These are phyloP conservation scores for Oxygymnocypris stewartii DNA, from an alignment of 2,113 vertebrate species.

Conservation along the genomic window DNA sequence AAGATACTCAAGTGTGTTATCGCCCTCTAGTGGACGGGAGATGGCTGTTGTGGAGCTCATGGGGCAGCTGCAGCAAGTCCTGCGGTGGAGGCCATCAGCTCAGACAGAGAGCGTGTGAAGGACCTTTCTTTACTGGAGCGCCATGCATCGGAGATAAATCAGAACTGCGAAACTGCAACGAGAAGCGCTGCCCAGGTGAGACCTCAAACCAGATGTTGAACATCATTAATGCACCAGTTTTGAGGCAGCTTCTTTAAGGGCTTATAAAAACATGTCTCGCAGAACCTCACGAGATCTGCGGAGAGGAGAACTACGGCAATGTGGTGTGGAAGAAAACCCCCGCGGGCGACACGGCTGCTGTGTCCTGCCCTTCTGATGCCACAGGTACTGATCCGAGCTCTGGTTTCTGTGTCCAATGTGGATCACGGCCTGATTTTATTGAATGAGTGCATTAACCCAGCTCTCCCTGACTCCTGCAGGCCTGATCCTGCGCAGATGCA, in stretches of 20 bases:
- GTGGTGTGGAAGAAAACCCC: constrained; percentile 92
- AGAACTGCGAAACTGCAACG: constrained; percentile 85
- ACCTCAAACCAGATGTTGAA: constrained; percentile 1
- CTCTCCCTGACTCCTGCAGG: constrained; percentile 71
- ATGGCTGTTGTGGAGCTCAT: constrained; percentile 89
- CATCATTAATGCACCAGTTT: not conserved
- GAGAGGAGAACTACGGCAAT: constrained; percentile 82
- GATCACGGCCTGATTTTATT: not conserved
- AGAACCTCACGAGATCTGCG: constrained; percentile 97
- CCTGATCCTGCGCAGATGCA: constrained; percentile 87
- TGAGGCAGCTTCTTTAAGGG: not conserved
- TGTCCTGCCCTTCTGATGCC: constrained; percentile 88
- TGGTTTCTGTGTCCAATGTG: not conserved
- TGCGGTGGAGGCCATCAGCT: constrained; percentile 90
- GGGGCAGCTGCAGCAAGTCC: constrained; percentile 88
- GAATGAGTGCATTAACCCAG: not conserved
- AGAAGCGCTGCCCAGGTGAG: constrained; percentile 90
- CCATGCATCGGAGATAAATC: constrained; percentile 84
- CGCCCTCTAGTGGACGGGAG: constrained; percentile 85
- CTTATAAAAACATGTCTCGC: constrained; percentile 29
- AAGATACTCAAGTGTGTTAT: not conserved
- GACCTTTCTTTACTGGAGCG: constrained; percentile 88
- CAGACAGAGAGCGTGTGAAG: constrained; percentile 85
- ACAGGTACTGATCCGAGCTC: constrained; percentile 76
- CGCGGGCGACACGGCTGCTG: constrained; percentile 84